Evolutionary conservation across 1,140 invertebrate species (phyloP).

Genomic region (Drosophila sp.): DNA sequence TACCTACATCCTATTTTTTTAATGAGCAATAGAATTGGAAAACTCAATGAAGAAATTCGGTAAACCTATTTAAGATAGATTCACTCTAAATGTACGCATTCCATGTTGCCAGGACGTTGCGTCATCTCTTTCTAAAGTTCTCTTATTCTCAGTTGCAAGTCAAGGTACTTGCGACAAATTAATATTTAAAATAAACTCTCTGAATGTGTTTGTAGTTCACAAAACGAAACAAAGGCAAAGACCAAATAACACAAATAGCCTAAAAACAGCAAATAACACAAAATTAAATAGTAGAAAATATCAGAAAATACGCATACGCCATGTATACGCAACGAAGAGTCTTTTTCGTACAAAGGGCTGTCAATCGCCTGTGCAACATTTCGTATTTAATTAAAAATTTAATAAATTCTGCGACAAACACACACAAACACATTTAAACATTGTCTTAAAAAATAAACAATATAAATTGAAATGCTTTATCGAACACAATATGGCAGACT

Average conservation of each 20-base stretch:
- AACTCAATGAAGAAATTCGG: background rate
- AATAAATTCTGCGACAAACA: slow-evolving; percentile 55
- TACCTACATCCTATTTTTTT: too few relatives aligned
- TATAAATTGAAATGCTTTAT: slow-evolving; percentile 28
- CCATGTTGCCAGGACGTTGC: background rate
- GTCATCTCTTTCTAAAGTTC: background rate
- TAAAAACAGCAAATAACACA: slow-evolving; percentile 3
- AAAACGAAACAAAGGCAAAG: background rate
- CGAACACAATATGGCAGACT: slow-evolving; percentile 65
- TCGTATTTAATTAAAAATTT: slow-evolving; percentile 68
- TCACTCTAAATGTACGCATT: background rate
- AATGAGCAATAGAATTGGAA: too few relatives aligned
- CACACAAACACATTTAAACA: slow-evolving; percentile 51
- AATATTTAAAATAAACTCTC: slow-evolving; percentile 16
- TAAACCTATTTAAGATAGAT: background rate
- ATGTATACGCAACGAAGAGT: background rate
- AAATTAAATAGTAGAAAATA: background rate
- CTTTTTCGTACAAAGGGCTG: slow-evolving; percentile 22
- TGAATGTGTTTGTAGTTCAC: background rate
- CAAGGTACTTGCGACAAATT: background rate
- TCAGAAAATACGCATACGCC: slow-evolving; percentile 23
- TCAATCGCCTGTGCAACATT: slow-evolving; percentile 43
- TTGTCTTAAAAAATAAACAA: slow-evolving; percentile 13
- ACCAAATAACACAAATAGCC: slow-evolving; percentile 3
- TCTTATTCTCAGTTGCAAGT: background rate